Evolutionary conservation across 2,797 vertebrate genomes (phyloP), one percentile per base, ranked within the genome.

Genomic region (Xenopus petersii): DNA sequence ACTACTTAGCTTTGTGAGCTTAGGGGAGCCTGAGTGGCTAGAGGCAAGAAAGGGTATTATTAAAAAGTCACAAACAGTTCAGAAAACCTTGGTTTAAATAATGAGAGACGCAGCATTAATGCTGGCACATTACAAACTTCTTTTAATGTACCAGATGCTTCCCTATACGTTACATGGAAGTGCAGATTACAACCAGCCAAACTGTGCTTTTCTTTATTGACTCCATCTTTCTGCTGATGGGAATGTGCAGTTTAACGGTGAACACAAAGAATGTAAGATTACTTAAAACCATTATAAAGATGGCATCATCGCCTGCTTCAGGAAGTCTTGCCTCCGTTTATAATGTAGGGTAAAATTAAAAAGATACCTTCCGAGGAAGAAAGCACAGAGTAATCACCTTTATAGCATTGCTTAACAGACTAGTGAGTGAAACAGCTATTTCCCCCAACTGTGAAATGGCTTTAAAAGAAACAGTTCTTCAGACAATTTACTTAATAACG

Each of bases 51-150:
- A 73, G 66, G 62, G 71, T 70, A 74, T 79, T 79, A 79, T 74
- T 79, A 70, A 79, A 74, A 74, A 79, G 77, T 79, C 77, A 79
- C 71, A 74, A 79, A 79, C 77, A 79, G 67, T 79, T 79, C 77
- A 74, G 47, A 74, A 74, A 79, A 70, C 26, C 77, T 65, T 74
- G 77, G 61, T 66, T 79, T 79, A 79, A 79, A 74, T 79, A 79
- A 79, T 79, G 77, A 79, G 77, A 65, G 46, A 47, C 46, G 54
- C 36, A 13, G 42, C 55, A 64, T 78, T 78, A 78, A 70, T 79
- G 71, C 62, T 36, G 67, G 71, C 71, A 61, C 33, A 65, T 79
- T 74, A 66, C 36, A 61, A 55, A 74, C 67, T 74, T 70, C 77
- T 61, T 74, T 79, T 74, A 79, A 74, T 74, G 65, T 70, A 74